These are phyloP conservation scores for Gymnoscopelus braueri DNA, from an alignment of 2,797 vertebrate species.

Conservation along the genomic window DNA sequence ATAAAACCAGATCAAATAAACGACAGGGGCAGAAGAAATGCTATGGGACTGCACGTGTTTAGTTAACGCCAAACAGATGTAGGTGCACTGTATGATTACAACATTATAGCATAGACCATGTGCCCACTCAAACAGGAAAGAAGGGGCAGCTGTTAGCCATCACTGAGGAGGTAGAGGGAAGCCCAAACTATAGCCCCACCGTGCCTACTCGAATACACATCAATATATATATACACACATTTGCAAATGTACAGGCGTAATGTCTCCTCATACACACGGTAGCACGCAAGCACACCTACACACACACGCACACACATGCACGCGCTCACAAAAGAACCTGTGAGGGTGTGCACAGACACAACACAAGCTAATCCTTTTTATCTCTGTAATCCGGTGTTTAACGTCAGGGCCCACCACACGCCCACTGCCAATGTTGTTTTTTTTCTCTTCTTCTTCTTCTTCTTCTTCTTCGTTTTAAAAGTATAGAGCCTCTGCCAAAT, in stretches of 20 bases:
- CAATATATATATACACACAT: slow-evolving; percentile 52
- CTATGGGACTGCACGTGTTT: slow-evolving; percentile 66
- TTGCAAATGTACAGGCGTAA: slow-evolving; percentile 36
- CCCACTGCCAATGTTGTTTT: slow-evolving; percentile 43
- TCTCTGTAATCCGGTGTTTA: slow-evolving; percentile 68
- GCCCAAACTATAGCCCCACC: slow-evolving; percentile 57
- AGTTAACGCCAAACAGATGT: slow-evolving; percentile 75
- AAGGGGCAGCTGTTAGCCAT: slow-evolving; percentile 77
- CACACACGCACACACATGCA: slow-evolving; percentile 34
- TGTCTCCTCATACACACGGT: neutral
- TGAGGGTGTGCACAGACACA: slow-evolving; percentile 44
- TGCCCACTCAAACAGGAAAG: slow-evolving; percentile 78
- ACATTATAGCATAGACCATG: slow-evolving; percentile 65
- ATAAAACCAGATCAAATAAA: slow-evolving; percentile 74
- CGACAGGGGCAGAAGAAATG: slow-evolving; percentile 55
- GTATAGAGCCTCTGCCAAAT: slow-evolving; percentile 56
- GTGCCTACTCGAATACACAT: slow-evolving; percentile 66
- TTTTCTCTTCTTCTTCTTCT: slow-evolving; percentile 11
- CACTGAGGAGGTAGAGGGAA: slow-evolving; percentile 55
- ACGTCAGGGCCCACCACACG: slow-evolving; percentile 59
- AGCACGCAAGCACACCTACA: neutral
- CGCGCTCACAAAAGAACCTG: slow-evolving; percentile 36
- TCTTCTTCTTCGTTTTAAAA: slow-evolving; percentile 45
- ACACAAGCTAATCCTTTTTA: slow-evolving; percentile 56
- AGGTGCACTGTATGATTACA: slow-evolving; percentile 73